phyloP scores from a whole-genome alignment of 2,888 invertebrate genomes.

The Drosophila longiperda region DNA sequence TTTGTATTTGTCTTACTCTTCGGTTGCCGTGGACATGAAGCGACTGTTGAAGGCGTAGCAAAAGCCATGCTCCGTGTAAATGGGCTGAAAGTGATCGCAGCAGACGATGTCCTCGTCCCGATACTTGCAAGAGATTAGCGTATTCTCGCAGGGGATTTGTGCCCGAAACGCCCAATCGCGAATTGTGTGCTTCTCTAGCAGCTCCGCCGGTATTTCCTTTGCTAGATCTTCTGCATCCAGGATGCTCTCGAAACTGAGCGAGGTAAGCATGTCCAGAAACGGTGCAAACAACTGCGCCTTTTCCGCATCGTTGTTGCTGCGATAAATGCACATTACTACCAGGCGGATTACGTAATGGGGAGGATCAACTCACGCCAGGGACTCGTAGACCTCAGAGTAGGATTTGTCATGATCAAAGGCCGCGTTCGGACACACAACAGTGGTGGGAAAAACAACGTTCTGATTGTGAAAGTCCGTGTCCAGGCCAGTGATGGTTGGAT shows the following conservation, averaged over 20 bases:
- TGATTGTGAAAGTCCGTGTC: constrained; percentile 93
- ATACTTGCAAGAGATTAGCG: constrained; percentile 88
- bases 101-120: constrained; percentile 89
- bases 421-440: constrained; percentile 88
- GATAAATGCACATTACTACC: background rate
- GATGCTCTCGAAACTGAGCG: constrained; percentile 84
- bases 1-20: constrained; percentile 76
- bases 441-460: constrained; percentile 91
- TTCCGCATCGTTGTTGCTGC: constrained; percentile 75
- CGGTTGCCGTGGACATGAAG: constrained; percentile 77
- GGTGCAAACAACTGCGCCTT: constrained; percentile 69
- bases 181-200: constrained; percentile 69
- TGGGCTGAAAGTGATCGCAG: constrained; percentile 88
- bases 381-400: constrained; percentile 73
- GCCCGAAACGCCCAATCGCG: constrained; percentile 80
- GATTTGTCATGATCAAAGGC: constrained; percentile 86
- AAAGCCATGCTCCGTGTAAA: constrained; percentile 91
- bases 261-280: constrained; percentile 84
- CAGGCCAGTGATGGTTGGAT: constrained; percentile 92
- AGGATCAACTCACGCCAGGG: constrained; percentile 73
- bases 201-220: constrained; percentile 58
- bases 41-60: constrained; percentile 89
- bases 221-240: constrained; percentile 68
- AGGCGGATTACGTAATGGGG: background rate
- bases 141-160: constrained; percentile 86